Conservation (phyloP, 1,140 invertebrate species). For the Bursaphelenchus mucronatus region DNA sequence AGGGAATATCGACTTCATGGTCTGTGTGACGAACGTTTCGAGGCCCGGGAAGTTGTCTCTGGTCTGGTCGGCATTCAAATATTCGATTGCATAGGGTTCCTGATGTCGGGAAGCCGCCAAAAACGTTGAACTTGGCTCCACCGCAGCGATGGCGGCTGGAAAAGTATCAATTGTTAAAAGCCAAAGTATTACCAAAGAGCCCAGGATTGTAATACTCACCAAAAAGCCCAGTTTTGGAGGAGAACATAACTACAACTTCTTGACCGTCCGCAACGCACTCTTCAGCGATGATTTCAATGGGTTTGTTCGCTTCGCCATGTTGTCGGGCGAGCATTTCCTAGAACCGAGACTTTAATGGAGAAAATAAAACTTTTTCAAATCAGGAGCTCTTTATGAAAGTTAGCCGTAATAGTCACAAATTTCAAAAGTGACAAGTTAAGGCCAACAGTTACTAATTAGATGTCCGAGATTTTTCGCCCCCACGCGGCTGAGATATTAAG, state of each 20-base stretch:
- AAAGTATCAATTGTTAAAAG: conserved; percentile 13
- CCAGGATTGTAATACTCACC: conserved; percentile 35
- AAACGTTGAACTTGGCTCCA: conserved; percentile 33
- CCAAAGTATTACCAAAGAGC: conserved; percentile 31
- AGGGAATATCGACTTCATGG: conserved; percentile 26
- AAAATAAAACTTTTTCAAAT: too few species aligned
- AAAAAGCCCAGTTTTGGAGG: conserved; percentile 35
- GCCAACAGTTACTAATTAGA: too few species aligned
- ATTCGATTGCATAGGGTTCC: conserved; percentile 38
- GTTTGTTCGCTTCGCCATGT: conserved; percentile 30
- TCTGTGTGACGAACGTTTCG: conserved; percentile 44
- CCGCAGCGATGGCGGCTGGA: conserved; percentile 38
- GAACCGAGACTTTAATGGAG: not conserved
- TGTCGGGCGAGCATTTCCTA: conserved; percentile 15
- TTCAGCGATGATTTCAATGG: conserved; percentile 41
- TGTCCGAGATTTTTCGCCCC: too few species aligned
- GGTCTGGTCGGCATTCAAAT: conserved; percentile 42
- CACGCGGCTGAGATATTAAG: too few species aligned
- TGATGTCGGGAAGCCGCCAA: conserved; percentile 35
- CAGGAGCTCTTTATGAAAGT: too few species aligned
- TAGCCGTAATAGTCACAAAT: too few species aligned
- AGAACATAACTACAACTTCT: conserved; percentile 44
- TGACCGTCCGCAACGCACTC: conserved; percentile 43
- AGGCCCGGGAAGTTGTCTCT: conserved; percentile 38
- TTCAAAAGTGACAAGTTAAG: too few species aligned